Evolutionary conservation across 2,113 vertebrate genomes (phyloP).

Genomic region (Suncus etruscus): DNA sequence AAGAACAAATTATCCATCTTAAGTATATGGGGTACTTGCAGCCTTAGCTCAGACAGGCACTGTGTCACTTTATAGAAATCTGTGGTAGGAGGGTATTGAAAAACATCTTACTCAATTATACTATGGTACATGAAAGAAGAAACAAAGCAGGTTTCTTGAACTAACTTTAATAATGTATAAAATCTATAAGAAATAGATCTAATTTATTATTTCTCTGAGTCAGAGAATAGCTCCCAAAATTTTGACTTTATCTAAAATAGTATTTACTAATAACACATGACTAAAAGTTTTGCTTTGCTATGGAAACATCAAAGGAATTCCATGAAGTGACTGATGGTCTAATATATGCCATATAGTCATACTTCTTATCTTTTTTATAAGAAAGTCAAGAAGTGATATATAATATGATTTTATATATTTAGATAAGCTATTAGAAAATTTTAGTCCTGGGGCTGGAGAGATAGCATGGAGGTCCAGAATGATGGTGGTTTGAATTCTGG

Average conservation of each 20-base stretch:
- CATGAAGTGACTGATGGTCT: not conserved
- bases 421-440: no score
- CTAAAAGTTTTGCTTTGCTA: not conserved
- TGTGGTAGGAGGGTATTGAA: not conserved
- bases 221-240: not conserved
- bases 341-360: not conserved
- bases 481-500: no score
- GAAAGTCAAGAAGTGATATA: not conserved
- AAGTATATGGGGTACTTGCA: not conserved
- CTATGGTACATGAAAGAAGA: not conserved
- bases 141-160: not conserved
- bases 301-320: not conserved
- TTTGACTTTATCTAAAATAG: not conserved
- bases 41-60: not conserved
- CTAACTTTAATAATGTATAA: slow-evolving; percentile 34
- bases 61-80: slow-evolving; percentile 7
- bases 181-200: not conserved
- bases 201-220: not conserved
- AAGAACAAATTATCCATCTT: not conserved
- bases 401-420: not conserved
- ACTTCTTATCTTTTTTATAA: not conserved
- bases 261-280: not conserved
- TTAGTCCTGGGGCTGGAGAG: not conserved
- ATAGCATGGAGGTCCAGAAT: no score
- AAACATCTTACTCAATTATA: not conserved